A percentile compares a stretch with the other conserved stretches of the same genome.
phyloP scores from a whole-genome alignment of 1,140 invertebrate species.

The Papilio helenus region DNA sequence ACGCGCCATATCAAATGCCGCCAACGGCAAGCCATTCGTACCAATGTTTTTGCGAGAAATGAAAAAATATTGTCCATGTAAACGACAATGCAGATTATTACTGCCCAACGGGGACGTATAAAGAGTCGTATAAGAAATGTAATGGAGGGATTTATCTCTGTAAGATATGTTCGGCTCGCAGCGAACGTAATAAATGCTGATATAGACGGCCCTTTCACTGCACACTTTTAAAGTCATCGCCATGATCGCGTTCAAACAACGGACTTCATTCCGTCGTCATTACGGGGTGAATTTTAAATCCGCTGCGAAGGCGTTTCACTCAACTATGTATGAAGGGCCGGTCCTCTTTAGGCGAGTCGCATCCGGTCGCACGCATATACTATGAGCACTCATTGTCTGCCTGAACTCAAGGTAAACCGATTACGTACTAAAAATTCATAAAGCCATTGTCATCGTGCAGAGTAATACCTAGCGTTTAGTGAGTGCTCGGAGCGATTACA shows the following conservation, averaged over 20 bases:
- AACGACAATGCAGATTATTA: constrained; percentile 81
- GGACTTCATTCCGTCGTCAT: constrained; percentile 63
- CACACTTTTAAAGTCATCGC: constrained; percentile 52
- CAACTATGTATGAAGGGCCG: constrained; percentile 76
- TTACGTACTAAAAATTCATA: constrained; percentile 77
- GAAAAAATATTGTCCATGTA: constrained; percentile 76
- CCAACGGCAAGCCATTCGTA: constrained; percentile 59
- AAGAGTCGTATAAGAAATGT: constrained; percentile 72
- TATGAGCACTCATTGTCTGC: constrained; percentile 65
- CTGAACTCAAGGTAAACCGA: constrained; percentile 71
- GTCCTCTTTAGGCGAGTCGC: constrained; percentile 55
- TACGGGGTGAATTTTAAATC: constrained; percentile 77
- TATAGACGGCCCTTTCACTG: constrained; percentile 46
- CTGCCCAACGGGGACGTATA: constrained; percentile 70
- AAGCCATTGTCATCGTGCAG: constrained; percentile 63
- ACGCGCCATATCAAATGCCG: constrained; percentile 62
- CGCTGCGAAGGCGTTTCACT: constrained; percentile 59
- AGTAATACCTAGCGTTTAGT: constrained; percentile 59
- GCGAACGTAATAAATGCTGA: constrained; percentile 48
- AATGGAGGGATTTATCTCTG: constrained; percentile 60
- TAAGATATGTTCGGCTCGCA: constrained; percentile 56
- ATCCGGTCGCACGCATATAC: constrained; percentile 67
- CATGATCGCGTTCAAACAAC: constrained; percentile 62
- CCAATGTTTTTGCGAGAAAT: constrained; percentile 68
- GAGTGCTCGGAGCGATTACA: constrained; percentile 55